phyloP scores from a whole-genome alignment of 2,797 vertebrate species.

The Balearica regulorum region DNA sequence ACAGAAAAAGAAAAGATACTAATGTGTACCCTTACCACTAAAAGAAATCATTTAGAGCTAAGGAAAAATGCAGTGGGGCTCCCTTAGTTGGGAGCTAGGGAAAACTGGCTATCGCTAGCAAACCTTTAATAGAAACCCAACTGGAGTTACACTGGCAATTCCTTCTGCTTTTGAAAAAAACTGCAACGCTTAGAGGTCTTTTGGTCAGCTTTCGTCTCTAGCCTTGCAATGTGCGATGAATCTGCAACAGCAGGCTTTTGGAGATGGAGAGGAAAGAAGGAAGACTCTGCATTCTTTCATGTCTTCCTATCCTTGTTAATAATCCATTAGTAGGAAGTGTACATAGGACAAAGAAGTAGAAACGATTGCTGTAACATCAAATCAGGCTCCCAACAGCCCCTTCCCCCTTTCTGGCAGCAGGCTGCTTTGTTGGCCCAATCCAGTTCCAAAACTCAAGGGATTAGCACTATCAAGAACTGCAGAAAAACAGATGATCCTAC shows the following conservation, averaged over 20 bases:
- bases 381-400: not conserved
- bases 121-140: constrained; percentile 6
- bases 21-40: not conserved
- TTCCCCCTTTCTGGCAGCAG: constrained; percentile 32
- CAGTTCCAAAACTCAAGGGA: constrained; percentile 3
- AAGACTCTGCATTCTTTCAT: not conserved
- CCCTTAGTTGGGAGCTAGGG: not conserved
- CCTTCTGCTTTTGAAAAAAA: constrained; percentile 11
- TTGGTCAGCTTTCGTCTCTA: not conserved
- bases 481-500: constrained; percentile 55
- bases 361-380: not conserved
- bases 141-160: constrained; percentile 35
- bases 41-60: not conserved
- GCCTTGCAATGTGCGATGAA: not conserved
- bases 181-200: not conserved
- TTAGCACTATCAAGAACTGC: constrained; percentile 30
- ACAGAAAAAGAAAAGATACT: not conserved
- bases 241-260: not conserved
- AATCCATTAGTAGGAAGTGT: not conserved
- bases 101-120: not conserved
- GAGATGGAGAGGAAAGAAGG: not conserved
- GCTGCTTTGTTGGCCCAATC: not conserved
- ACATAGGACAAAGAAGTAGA: not conserved
- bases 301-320: not conserved
- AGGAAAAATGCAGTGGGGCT: not conserved